phyloP scores from a whole-genome alignment of 2,888 invertebrate genomes.

The Polydrusus cervinus region DNA sequence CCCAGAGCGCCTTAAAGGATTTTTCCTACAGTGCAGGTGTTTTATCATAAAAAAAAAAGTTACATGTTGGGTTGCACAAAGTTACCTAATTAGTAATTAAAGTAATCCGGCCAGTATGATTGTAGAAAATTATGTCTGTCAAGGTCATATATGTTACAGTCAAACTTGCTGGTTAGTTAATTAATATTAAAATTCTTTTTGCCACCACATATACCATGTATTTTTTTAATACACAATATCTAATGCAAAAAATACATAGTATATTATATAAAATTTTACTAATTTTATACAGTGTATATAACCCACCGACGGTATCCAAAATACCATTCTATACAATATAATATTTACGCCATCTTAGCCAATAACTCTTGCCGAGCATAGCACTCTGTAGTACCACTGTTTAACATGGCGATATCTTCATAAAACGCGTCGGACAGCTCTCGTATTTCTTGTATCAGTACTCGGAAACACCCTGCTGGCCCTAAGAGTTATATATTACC shows the following conservation, averaged over 20 bases:
- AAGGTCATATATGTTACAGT: too few relatives aligned
- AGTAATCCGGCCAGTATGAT: too few relatives aligned
- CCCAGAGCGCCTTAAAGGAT: too few relatives aligned
- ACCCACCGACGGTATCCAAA: neutral
- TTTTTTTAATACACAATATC: neutral
- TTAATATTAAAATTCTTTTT: too few relatives aligned
- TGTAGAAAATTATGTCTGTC: too few relatives aligned
- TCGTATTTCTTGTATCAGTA: conserved; percentile 72
- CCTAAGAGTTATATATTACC: conserved; percentile 69
- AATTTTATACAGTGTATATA: neutral
- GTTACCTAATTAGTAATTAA: too few relatives aligned
- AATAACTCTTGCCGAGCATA: conserved; percentile 67
- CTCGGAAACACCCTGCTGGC: conserved; percentile 71
- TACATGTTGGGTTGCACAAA: too few relatives aligned
- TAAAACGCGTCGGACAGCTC: conserved; percentile 70
- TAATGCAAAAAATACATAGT: neutral
- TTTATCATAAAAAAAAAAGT: too few relatives aligned
- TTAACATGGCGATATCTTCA: conserved; percentile 71
- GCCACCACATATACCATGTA: too few relatives aligned
- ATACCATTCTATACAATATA: neutral
- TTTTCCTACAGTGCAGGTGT: too few relatives aligned
- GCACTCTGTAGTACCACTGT: conserved; percentile 56
- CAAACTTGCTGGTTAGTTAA: too few relatives aligned
- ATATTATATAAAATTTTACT: too few relatives aligned
- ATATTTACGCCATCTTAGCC: conserved; percentile 55